Conservation (phyloP, 2,113 vertebrate species). For the Piprites chloris region DNA sequence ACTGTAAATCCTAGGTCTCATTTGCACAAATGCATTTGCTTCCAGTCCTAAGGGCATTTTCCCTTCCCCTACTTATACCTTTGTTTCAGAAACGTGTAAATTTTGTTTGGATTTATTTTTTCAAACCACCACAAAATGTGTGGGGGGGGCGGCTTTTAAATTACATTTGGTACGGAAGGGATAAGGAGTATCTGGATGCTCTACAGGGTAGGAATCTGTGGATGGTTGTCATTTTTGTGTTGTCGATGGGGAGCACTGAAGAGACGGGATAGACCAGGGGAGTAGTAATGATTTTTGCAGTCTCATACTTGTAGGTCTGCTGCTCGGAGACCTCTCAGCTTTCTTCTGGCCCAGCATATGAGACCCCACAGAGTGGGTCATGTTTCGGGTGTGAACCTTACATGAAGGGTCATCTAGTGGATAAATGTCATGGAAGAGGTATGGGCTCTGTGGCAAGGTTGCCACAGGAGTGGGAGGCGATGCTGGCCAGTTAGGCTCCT, state of each 20-base stretch:
- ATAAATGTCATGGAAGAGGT: not conserved
- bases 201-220: rapidly evolving
- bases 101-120: slow-evolving; percentile 7
- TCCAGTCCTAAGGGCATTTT: slow-evolving; percentile 21
- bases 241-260: not conserved
- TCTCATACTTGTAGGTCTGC: not conserved
- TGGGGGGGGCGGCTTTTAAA: not conserved
- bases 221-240: not conserved
- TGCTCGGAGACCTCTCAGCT: not conserved
- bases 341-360: not conserved
- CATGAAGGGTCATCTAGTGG: not conserved
- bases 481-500: not conserved
- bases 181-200: not conserved
- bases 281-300: not conserved
- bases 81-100: not conserved
- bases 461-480: rapidly evolving
- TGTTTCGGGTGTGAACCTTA: not conserved
- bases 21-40: slow-evolving; percentile 28
- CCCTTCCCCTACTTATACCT: not conserved
- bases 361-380: not conserved
- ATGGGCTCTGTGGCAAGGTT: not conserved
- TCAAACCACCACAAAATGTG: not conserved
- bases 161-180: not conserved
- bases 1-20: slow-evolving; percentile 34
- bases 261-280: not conserved